Evolutionary conservation across 2,888 invertebrate genomes (phyloP), one percentile per base, ranked within the genome.

Genomic region (Celastrina argiolus): DNA sequence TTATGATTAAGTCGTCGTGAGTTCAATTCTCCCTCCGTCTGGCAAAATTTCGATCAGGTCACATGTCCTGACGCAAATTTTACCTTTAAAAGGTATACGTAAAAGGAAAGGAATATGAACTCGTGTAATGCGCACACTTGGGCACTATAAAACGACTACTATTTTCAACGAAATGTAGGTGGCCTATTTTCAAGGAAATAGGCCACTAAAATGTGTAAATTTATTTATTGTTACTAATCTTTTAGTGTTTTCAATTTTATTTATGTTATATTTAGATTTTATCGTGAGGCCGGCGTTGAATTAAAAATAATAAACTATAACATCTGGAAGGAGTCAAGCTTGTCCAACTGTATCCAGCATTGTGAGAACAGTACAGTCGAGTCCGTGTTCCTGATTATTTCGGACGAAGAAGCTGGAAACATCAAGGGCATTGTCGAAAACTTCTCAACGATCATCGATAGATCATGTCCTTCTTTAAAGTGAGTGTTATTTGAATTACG

Each of bases 361-460:
- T 26, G 26, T 7, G 18, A 58, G 39, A n/a, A 41, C n/a, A 41
- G 41, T 31, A 18, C 56, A 16, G 10, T 65, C 26, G 65, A 65
- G 14, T 58, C 39, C 16, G 10, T 58, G 10, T 26, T 65, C 26
- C n/a, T 65, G 14, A 39, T 28, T 12, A 26, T 39, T 5, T 41
- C 65, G 8, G 56, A 65, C 12, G 16, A 12, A n/a, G 10, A 26
- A 39, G 39, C 34, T 2, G 39, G 14, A 56, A 16, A 56, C n/a
- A 6, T 65, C 2, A 10, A 36, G 0, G 39, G 22, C 14, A 8
- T 39, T 26, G 36, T 65, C 10, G 22, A 65, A n/a, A 39, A 16
- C 14, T 41, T 14, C 5, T 39, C 41, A 4, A 8, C 7, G 8
- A 18, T 36, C 4, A 7, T 65, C 6, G 16, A 41, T 12, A 28